phyloP scores from a whole-genome alignment of 2,797 vertebrate species.

The Alcedo atthis region DNA sequence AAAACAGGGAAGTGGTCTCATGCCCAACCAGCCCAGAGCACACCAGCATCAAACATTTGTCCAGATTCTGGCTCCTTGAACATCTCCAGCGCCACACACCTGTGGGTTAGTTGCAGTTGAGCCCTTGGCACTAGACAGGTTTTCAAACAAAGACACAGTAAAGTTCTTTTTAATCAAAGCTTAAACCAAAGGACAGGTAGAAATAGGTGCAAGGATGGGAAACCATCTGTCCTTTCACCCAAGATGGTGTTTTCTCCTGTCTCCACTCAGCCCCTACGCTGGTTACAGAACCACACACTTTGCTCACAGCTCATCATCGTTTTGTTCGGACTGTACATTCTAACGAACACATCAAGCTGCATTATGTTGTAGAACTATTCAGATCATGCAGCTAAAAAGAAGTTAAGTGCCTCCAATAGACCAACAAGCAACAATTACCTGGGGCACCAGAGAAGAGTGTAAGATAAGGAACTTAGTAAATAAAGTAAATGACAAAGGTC shows the following conservation, averaged over 20 bases:
- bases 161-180: background rate
- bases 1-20: background rate
- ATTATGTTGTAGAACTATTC: background rate
- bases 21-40: background rate
- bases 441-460: background rate
- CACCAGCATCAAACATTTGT: background rate
- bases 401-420: background rate
- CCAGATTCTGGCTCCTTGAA: background rate
- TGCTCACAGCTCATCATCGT: background rate
- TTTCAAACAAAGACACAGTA: background rate
- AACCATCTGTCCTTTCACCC: background rate
- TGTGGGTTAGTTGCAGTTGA: background rate
- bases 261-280: background rate
- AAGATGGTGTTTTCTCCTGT: background rate
- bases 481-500: background rate
- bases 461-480: background rate
- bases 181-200: background rate
- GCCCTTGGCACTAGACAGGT: background rate
- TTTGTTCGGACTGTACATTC: background rate
- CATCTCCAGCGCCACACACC: background rate
- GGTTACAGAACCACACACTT: accelerated
- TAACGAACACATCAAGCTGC: background rate
- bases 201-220: background rate
- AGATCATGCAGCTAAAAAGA: background rate
- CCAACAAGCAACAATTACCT: background rate